Conservation (phyloP, 1,140 invertebrate species). For the Drosophila prosaltans region DNA sequence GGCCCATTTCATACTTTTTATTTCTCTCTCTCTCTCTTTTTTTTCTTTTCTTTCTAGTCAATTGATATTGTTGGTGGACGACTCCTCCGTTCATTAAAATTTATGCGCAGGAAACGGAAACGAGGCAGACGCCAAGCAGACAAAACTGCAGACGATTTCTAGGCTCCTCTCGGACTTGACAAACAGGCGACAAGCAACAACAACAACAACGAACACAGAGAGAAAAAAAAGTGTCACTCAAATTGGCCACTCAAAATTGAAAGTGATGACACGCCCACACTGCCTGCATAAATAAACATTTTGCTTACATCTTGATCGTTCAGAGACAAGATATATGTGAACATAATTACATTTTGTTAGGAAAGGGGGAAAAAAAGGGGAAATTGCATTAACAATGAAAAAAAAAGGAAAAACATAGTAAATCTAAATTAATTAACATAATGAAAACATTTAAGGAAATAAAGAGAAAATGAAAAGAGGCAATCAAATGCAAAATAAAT, state of each 20-base stretch:
- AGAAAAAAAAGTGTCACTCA: constrained; percentile 64
- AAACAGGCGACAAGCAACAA: constrained; percentile 45
- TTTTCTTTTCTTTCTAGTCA: constrained; percentile 30
- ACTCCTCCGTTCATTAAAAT: constrained; percentile 67
- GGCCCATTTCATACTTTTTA: constrained; percentile 14
- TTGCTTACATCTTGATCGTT: constrained; percentile 15
- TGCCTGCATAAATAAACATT: constrained; percentile 55
- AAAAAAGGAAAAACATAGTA: not conserved
- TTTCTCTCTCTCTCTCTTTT: constrained; percentile 15
- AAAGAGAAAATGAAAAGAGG: not conserved
- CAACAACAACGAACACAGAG: constrained; percentile 5
- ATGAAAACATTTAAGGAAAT: not conserved
- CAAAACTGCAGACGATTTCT: constrained; percentile 21
- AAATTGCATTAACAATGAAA: no score
- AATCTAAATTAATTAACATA: not conserved
- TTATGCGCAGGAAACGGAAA: constrained; percentile 80
- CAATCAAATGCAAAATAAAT: not conserved
- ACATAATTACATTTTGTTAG: constrained; percentile 18
- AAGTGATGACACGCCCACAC: constrained; percentile 78
- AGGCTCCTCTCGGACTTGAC: constrained; percentile 44
- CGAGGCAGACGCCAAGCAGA: constrained; percentile 67
- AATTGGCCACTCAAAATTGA: constrained; percentile 69
- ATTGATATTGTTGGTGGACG: constrained; percentile 57
- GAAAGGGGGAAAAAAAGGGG: not conserved
- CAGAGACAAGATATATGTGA: not conserved